A percentile compares a stretch with the other conserved stretches of the same genome.
Evolutionary conservation across 2,113 vertebrate species (phyloP).

Genomic region (Takifugu bimaculatus): DNA sequence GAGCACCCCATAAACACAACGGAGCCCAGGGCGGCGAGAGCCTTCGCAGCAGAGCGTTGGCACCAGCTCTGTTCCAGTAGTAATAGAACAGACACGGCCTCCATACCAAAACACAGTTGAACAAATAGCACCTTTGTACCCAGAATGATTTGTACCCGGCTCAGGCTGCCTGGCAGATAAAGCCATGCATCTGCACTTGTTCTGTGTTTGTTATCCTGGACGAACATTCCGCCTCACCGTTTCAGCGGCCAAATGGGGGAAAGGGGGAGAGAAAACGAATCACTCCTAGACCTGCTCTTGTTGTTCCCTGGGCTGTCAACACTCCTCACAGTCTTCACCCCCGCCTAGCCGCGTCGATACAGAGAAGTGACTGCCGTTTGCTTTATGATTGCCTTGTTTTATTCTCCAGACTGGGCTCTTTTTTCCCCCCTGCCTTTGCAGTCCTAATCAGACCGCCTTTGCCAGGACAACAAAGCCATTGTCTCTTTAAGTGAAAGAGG

Average conservation of each 20-base stretch:
- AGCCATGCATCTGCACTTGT: constrained; percentile 58
- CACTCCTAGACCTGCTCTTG: constrained; percentile 61
- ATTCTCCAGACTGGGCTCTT: constrained; percentile 56
- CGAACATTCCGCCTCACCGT: constrained; percentile 58
- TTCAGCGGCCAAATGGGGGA: constrained; percentile 66
- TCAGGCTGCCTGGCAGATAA: constrained; percentile 56
- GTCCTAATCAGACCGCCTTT: constrained; percentile 67
- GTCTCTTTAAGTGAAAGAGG: constrained; percentile 86
- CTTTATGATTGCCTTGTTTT: constrained; percentile 76
- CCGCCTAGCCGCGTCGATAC: constrained; percentile 71
- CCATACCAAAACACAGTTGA: constrained; percentile 63
- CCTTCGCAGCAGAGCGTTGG: constrained; percentile 37
- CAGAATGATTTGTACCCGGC: constrained; percentile 63
- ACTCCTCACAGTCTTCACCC: constrained; percentile 62
- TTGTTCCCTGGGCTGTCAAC: constrained; percentile 75
- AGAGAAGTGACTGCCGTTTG: constrained; percentile 74
- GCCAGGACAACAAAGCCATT: constrained; percentile 69
- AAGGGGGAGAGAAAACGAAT: constrained; percentile 60
- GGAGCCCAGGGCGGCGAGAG: constrained; percentile 13
- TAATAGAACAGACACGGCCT: constrained; percentile 47
- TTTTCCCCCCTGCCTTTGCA: constrained; percentile 48
- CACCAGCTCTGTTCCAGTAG: constrained; percentile 52
- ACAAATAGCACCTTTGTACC: constrained; percentile 74
- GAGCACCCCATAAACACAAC: not conserved
- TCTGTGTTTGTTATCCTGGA: constrained; percentile 68